phyloP scores from a whole-genome alignment of 2,113 vertebrate genomes.

The Eptesicus fuscus region DNA sequence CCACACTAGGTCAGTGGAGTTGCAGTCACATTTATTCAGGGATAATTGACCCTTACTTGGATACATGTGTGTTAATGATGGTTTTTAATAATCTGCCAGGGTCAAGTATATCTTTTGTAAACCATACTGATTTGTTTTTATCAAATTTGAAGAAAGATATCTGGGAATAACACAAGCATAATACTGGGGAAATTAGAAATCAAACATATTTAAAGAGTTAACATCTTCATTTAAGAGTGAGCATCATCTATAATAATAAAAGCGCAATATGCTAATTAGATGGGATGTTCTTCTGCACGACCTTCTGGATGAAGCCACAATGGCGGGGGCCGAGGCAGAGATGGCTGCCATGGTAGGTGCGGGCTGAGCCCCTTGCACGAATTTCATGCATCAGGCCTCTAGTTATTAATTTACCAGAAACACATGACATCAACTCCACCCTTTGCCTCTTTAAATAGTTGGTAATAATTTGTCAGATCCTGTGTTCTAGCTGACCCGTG shows the following conservation, averaged over 20 bases:
- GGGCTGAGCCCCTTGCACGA: too few species aligned
- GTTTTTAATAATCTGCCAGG: not conserved
- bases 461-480: not conserved
- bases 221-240: not conserved
- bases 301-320: too few species aligned
- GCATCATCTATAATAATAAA: too few species aligned
- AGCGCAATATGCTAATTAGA: too few species aligned
- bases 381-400: too few species aligned
- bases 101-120: constrained; percentile 8
- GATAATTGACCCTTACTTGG: not conserved
- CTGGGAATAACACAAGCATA: not conserved
- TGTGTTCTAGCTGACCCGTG: not conserved
- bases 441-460: not conserved
- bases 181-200: not conserved
- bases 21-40: not conserved
- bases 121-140: not conserved
- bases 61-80: not conserved
- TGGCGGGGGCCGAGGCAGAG: too few species aligned
- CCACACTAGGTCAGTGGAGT: rapidly evolving
- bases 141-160: not conserved
- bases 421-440: not conserved
- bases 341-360: rapidly evolving
- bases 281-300: too few species aligned
- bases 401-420: not conserved
- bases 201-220: not conserved